These are phyloP conservation scores for Okamejei kenojei DNA, from an alignment of 2,797 vertebrate genomes.

Conservation along the genomic window DNA sequence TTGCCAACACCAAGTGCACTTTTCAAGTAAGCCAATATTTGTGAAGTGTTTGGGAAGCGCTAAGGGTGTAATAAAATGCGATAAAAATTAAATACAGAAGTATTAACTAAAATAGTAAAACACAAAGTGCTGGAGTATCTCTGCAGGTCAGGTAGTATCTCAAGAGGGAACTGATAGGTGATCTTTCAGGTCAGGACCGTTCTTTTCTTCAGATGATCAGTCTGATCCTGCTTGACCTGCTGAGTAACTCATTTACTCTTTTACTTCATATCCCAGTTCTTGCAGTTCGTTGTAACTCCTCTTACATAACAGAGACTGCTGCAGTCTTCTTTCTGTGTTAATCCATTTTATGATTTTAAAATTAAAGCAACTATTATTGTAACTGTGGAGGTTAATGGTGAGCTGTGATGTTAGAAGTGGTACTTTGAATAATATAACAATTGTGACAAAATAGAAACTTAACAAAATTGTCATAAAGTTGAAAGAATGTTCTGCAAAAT, in stretches of 20 bases:
- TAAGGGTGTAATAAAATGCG: not conserved
- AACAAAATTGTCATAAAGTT: too few species aligned
- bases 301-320: not conserved
- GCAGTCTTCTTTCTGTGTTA: not conserved
- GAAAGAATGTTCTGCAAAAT: too few species aligned
- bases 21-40: not conserved
- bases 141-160: too few species aligned
- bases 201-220: too few species aligned
- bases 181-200: too few species aligned
- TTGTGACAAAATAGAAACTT: not conserved
- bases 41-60: not conserved
- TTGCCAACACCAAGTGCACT: not conserved
- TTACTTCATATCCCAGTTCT: too few species aligned
- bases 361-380: not conserved
- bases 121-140: too few species aligned
- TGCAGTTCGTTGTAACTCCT: too few species aligned
- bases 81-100: not conserved
- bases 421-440: not conserved
- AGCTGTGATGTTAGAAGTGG: not conserved
- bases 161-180: too few species aligned
- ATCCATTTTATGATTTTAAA: not conserved
- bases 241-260: too few species aligned
- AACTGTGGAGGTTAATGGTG: not conserved
- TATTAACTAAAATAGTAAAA: not conserved
- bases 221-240: too few species aligned